These are phyloP conservation scores for Cartodere bifasciata DNA, from an alignment of 2,888 invertebrate genomes.

Conservation along the genomic window DNA sequence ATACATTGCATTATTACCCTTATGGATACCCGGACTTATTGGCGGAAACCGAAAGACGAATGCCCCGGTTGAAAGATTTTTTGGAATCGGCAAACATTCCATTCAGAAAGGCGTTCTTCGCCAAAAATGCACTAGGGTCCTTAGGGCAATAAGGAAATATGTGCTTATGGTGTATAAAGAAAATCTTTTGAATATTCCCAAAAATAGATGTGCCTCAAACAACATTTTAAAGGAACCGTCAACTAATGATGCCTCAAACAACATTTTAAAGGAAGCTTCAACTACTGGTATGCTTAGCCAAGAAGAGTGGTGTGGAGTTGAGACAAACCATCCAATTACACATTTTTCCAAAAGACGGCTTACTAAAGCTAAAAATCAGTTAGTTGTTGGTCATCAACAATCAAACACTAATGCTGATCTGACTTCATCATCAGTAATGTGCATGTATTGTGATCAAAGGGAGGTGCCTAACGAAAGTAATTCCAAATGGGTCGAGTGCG, in stretches of 20 bases:
- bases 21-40: background rate
- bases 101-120: background rate
- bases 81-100: slow-evolving; percentile 2
- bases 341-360: background rate
- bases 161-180: slow-evolving; percentile 3
- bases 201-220: background rate
- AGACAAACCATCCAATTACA: no score
- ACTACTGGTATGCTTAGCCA: slow-evolving; percentile 1
- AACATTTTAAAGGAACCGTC: no score
- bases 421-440: no score
- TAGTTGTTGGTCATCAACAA: background rate
- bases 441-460: background rate
- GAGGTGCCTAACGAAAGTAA: background rate
- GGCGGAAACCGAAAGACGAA: slow-evolving; percentile 2
- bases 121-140: background rate
- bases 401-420: no score
- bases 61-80: slow-evolving; percentile 5
- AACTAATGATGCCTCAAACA: no score
- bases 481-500: slow-evolving; percentile 4
- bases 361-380: background rate
- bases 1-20: background rate
- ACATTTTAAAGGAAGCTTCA: background rate
- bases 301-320: background rate
- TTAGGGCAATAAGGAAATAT: slow-evolving; percentile 5
- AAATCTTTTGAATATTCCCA: background rate